Evolutionary conservation across 2,888 invertebrate species (phyloP).

Genomic region (Apotomis betuletana): DNA sequence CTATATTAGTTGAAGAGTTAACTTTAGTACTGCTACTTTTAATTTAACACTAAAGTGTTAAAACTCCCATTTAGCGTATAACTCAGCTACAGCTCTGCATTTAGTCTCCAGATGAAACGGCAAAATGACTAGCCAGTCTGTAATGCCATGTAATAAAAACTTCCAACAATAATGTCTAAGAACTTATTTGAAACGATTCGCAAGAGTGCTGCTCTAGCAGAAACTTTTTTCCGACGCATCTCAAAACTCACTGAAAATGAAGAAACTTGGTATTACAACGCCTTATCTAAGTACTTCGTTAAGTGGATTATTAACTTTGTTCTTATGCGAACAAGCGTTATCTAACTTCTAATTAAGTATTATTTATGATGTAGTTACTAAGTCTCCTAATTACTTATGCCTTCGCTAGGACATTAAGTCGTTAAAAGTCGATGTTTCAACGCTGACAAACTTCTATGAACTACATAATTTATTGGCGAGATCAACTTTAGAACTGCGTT

Average conservation of each 20-base stretch:
- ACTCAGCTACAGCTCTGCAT: constrained; percentile 34
- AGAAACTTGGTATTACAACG: constrained; percentile 44
- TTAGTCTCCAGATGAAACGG: constrained; percentile 40
- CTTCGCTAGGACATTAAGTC: constrained; percentile 51
- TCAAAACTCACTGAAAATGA: constrained; percentile 47
- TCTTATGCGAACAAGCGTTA: constrained; percentile 49
- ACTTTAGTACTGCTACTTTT: constrained; percentile 16
- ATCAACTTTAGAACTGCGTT: constrained; percentile 55
- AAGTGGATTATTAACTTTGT: constrained; percentile 54
- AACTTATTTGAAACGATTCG: constrained; percentile 44
- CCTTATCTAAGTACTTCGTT: constrained; percentile 43
- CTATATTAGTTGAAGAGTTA: neutral
- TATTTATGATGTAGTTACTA: constrained; percentile 56
- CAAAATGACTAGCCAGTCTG: constrained; percentile 24
- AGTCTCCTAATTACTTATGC: constrained; percentile 49
- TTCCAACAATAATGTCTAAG: constrained; percentile 47
- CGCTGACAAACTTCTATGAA: constrained; percentile 36
- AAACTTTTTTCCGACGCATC: constrained; percentile 38
- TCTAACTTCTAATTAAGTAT: constrained; percentile 55
- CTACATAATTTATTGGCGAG: constrained; percentile 55
- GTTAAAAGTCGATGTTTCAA: constrained; percentile 48
- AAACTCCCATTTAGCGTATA: constrained; percentile 46
- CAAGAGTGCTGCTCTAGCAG: constrained; percentile 23
- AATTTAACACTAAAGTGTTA: constrained; percentile 17
- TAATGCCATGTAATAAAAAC: constrained; percentile 47